Evolutionary conservation across 2,113 vertebrate genomes (phyloP).

Genomic region (Heterochromis multidens): DNA sequence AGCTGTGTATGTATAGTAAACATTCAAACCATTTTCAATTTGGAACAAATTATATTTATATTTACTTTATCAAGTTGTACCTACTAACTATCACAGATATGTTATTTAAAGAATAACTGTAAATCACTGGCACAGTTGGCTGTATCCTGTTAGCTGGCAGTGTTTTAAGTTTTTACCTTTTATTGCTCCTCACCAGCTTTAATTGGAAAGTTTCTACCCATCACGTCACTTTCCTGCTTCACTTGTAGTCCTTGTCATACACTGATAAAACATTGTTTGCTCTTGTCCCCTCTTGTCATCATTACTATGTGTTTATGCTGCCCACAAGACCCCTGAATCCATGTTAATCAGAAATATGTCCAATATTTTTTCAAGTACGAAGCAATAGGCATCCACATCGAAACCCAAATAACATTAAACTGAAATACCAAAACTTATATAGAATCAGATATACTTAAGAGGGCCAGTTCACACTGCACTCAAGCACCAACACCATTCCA

Average conservation of each 20-base stretch:
- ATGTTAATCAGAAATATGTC: not conserved
- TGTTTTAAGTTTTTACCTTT: not conserved
- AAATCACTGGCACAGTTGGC: not conserved
- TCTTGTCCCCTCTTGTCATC: not conserved
- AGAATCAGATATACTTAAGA: not conserved
- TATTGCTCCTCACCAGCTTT: not conserved
- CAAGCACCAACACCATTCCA: not conserved
- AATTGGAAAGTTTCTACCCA: not conserved
- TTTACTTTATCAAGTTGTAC: not conserved
- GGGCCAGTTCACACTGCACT: not conserved
- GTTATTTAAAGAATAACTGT: not conserved
- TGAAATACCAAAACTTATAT: not conserved
- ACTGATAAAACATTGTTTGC: not conserved
- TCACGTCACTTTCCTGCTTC: not conserved
- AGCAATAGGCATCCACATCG: not conserved
- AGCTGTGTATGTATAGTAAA: not conserved
- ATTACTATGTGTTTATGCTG: slow-evolving; percentile 16
- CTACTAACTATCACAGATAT: too few relatives aligned
- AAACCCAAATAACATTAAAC: not conserved
- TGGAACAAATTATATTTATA: rapidly evolving
- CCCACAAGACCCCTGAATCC: not conserved
- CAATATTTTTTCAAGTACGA: too few relatives aligned
- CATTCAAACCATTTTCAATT: not conserved
- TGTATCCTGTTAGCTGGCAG: not conserved
- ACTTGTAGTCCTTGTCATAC: too few relatives aligned